Base-by-base conservation (phyloP, 2,113 vertebrate genomes). In the Gymnorhina tibicen region DNA sequence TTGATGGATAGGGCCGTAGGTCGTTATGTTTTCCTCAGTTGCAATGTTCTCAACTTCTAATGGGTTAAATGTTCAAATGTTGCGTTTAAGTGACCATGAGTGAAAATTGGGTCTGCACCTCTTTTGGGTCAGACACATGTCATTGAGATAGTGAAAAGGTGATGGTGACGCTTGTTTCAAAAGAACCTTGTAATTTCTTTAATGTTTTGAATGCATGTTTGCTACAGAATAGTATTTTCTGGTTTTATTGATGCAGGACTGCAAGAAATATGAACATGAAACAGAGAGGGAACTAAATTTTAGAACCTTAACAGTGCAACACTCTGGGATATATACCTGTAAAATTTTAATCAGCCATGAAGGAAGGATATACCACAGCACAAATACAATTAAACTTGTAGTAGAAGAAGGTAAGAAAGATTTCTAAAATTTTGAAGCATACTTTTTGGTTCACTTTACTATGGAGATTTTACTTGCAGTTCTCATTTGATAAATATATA, bases 301-400 rank as follows among this genome's bases (percentile, higher is more conserved):
- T 85, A 52, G n/a, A 42, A 37, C 79, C 47, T 66, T 98, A 96
- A 23, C 78, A 77, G 24, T 82, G 69, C 70, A 46, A 39, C 95
- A 98, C 75, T 91, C 90, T 59, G 98, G 98, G 12, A 96, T 97
- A 75, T 98, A 98, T 59, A 97, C 98, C 37, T 98, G 98, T 33
- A 77, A 97, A 81, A 93, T 96, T 93, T 90, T 69, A 30, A 62
- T 98, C 79, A 64, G 7, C 74, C 94, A 73, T 58, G 81, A 92
- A 67, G 97, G 97, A 89, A 97, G 16, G 26, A 37, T 50, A 27
- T 98, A 97, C 44, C 91, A 97, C 33, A 80, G 93, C 67, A 98
- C 98, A 59, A 94, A 92, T 37, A 98, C 98, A 85, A 87, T 78
- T 91, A 96, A 96, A 15, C 44, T 98, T 42, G 66, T 75, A 33